Percentiles rank a stretch among this genome's conserved stretches.
Evolutionary conservation across 2,113 vertebrate genomes (phyloP).

Genomic region (Micromys minutus): DNA sequence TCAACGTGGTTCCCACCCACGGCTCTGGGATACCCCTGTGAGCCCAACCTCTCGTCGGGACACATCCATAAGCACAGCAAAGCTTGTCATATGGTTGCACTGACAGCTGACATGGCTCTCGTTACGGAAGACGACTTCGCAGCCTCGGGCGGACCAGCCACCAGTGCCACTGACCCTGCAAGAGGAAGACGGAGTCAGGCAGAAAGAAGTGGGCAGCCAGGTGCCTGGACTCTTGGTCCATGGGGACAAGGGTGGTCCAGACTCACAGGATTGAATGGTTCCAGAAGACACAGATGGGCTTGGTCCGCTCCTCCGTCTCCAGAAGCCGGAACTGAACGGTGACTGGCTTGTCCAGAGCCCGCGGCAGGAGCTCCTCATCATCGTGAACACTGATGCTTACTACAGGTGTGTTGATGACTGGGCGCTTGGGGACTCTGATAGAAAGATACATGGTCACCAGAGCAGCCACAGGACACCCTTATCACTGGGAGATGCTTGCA

Average conservation of each 20-base stretch:
- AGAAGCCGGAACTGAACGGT: conserved; percentile 96
- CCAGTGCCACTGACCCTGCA: conserved; percentile 82
- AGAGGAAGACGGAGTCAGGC: conserved; percentile 24
- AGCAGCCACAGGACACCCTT: rapidly evolving
- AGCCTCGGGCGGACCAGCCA: conserved; percentile 95
- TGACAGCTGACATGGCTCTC: conserved; percentile 96
- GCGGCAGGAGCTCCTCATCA: conserved; percentile 86
- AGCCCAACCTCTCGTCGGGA: conserved; percentile 91
- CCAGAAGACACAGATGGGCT: conserved; percentile 98
- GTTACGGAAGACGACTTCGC: conserved; percentile 94
- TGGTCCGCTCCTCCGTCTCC: conserved; percentile 94
- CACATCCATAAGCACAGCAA: conserved; percentile 96
- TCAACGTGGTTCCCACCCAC: not conserved
- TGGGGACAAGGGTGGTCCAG: not conserved
- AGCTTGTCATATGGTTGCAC: conserved; percentile 97
- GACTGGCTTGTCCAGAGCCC: conserved; percentile 90
- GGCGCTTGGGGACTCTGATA: conserved; percentile 94
- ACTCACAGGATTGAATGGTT: conserved; percentile 95
- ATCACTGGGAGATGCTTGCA: not conserved
- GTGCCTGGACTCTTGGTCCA: not conserved
- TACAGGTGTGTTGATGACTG: conserved; percentile 94
- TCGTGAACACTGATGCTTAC: conserved; percentile 94
- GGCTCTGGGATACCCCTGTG: rapidly evolving
- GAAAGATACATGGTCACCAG: not conserved
- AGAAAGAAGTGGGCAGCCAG: too few species aligned